Conservation (phyloP, 2,888 invertebrate genomes). For the Anagyrus pseudococci region DNA sequence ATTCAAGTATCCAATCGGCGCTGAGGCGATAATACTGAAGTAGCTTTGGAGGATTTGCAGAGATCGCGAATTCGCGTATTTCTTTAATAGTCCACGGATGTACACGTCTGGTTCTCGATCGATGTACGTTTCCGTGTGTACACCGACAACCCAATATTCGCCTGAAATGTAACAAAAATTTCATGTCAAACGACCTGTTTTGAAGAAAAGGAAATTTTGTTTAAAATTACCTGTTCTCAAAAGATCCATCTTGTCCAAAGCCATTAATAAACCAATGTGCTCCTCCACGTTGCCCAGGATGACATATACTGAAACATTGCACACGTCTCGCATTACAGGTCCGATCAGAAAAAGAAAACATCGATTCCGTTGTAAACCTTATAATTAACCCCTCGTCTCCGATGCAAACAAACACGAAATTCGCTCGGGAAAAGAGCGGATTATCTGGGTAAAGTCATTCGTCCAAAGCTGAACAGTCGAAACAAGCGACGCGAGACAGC, state of each 20-base stretch:
- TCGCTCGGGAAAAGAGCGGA: too few species aligned
- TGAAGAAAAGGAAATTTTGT: background rate
- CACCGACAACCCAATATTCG: conserved; percentile 93
- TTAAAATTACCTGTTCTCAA: conserved; percentile 73
- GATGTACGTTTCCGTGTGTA: conserved; percentile 89
- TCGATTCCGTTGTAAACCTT: too few species aligned
- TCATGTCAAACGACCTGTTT: background rate
- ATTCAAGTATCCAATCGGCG: conserved; percentile 74
- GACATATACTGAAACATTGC: conserved; percentile 84
- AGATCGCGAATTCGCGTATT: conserved; percentile 61
- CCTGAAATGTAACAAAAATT: conserved; percentile 63
- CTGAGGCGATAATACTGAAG: conserved; percentile 81
- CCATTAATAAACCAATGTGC: conserved; percentile 88
- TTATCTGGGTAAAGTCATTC: too few species aligned
- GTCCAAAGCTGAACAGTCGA: too few species aligned
- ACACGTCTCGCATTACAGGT: too few species aligned
- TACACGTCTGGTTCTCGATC: conserved; percentile 79
- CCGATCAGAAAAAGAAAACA: too few species aligned
- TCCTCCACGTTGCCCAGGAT: conserved; percentile 90
- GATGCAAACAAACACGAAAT: too few species aligned
- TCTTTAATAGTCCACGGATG: conserved; percentile 75
- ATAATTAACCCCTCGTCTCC: too few species aligned
- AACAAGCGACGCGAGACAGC: too few species aligned
- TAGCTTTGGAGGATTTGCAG: conserved; percentile 81
- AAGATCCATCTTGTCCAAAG: conserved; percentile 81